phyloP scores from a whole-genome alignment of 1,140 invertebrate species.

The Pollicipes pollicipes region DNA sequence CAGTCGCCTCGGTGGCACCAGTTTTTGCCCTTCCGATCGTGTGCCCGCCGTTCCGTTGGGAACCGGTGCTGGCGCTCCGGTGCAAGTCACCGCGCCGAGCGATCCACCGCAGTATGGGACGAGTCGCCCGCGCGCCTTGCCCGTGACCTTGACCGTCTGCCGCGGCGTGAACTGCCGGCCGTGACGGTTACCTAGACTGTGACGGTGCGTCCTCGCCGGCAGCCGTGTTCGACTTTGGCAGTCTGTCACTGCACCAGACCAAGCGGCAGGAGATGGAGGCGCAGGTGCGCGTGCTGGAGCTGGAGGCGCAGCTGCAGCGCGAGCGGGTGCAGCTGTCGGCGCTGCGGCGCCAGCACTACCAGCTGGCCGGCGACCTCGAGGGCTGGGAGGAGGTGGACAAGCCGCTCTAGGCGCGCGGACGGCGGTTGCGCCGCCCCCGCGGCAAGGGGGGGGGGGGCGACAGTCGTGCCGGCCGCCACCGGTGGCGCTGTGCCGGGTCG shows the following conservation, averaged over 20 bases:
- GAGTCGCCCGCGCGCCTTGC: too few relatives aligned
- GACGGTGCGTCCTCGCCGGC: constrained; percentile 18
- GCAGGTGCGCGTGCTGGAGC: constrained; percentile 74
- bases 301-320: constrained; percentile 73
- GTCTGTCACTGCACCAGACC: constrained; percentile 77
- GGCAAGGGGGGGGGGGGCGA: too few relatives aligned
- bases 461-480: too few relatives aligned
- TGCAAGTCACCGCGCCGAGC: too few relatives aligned
- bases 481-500: too few relatives aligned
- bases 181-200: not conserved
- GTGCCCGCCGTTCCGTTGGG: too few relatives aligned
- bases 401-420: too few relatives aligned
- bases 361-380: constrained; percentile 51
- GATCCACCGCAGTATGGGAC: too few relatives aligned
- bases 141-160: not conserved
- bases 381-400: constrained; percentile 26
- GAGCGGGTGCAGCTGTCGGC: constrained; percentile 66
- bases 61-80: too few relatives aligned
- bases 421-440: too few relatives aligned
- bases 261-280: constrained; percentile 91
- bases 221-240: constrained; percentile 77
- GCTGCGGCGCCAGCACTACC: constrained; percentile 81
- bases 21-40: too few relatives aligned
- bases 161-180: not conserved
- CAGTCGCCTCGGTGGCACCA: too few relatives aligned